Evolutionary conservation across 2,888 invertebrate species (phyloP), one percentile per base, ranked within the genome.

Genomic region (Resseliella maxima): DNA sequence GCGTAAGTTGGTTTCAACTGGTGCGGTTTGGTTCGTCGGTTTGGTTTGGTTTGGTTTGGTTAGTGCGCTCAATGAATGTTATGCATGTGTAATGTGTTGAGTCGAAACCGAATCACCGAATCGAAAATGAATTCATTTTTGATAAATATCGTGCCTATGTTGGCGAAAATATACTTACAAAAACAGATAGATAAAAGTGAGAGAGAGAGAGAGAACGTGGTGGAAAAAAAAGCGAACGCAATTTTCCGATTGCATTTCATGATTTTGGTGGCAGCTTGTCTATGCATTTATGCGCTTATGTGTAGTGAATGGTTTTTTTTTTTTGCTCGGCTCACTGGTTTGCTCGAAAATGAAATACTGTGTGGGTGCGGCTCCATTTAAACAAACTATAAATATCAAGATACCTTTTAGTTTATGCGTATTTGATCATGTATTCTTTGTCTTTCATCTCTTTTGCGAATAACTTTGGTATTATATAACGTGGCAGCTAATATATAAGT

Each of bases 101-200:
- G 46, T 18, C 46, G 18, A 72, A 15, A 31, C 72, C 31, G 15
- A 72, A 72, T 72, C 72, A 72, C 31, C 72, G 31, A 72, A 72
- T 72, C 72, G 31, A 72, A 72, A 72, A 31, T 72, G 72, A 27
- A 72, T 72, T 31, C 31, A 72, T 72, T 72, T 72, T 72, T 72
- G 72, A 31, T 72, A 72, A 72, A 72, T 72, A 72, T 72, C 72
- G 15, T 1, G 72, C 31, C n/a, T 10, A 72, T 72, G 72, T 72
- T 72, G 15, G 72, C 59, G n/a, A 72, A 31, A 72, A 31, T 3
- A 35, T 15, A 72, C 31, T 72, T n/a, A n/a, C n/a, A n/a, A n/a
- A n/a, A n/a, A n/a, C n/a, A n/a, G n/a, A n/a, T n/a, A n/a, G n/a
- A n/a, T n/a, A n/a, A n/a, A n/a, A n/a, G n/a, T n/a, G 8, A 45